Percentiles rank a stretch among this genome's conserved stretches.
Evolutionary conservation across 2,797 vertebrate genomes (phyloP).

Genomic region (Anabacerthia variegaticeps): DNA sequence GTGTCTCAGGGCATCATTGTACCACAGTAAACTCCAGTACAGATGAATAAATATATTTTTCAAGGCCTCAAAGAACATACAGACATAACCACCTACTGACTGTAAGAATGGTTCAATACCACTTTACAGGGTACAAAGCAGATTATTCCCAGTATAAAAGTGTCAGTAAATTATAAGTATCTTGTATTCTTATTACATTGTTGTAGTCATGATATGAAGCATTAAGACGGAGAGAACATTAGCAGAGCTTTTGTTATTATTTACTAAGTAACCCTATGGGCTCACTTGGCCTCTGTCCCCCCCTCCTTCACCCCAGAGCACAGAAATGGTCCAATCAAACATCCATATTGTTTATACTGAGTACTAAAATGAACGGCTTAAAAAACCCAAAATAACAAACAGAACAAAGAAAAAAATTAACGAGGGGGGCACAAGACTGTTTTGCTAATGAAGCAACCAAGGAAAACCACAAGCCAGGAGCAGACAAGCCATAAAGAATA

Average conservation of each 20-base stretch:
- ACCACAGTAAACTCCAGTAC: not conserved
- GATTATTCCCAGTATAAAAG: not conserved
- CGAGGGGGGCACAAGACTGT: not conserved
- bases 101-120: not conserved
- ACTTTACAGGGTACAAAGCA: not conserved
- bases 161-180: not conserved
- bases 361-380: not conserved
- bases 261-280: not conserved
- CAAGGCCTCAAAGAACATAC: not conserved
- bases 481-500: not conserved
- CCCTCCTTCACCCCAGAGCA: not conserved
- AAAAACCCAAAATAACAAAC: not conserved
- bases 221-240: not conserved
- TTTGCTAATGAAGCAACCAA: not conserved
- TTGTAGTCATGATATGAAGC: not conserved
- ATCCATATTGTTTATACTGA: not conserved
- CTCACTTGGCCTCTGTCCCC: not conserved
- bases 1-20: not conserved
- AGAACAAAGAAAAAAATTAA: not conserved
- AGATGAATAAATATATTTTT: constrained; percentile 16
- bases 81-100: not conserved
- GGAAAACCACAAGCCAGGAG: not conserved
- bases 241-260: not conserved
- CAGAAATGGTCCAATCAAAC: not conserved
- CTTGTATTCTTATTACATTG: not conserved